Conservation (phyloP, 2,888 invertebrate genomes). For the Amaurobius ferox region DNA sequence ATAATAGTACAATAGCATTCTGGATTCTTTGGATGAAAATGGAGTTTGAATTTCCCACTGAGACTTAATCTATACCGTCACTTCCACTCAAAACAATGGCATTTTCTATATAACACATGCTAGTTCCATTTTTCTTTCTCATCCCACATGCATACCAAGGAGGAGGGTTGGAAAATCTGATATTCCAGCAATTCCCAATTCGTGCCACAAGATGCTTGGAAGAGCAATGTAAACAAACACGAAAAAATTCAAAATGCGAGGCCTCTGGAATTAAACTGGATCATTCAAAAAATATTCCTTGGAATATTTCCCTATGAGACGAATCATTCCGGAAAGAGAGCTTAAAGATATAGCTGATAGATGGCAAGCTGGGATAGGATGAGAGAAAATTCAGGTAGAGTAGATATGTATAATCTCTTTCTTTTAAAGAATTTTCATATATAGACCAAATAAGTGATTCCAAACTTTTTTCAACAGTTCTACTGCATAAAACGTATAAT, state of each 20-base stretch:
- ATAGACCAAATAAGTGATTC: too few species aligned
- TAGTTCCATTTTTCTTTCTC: conserved; percentile 42
- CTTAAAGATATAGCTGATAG: background rate
- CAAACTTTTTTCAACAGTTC: too few species aligned
- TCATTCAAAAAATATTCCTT: background rate
- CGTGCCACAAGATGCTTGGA: conserved; percentile 12
- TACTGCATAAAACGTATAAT: too few species aligned
- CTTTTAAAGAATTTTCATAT: too few species aligned
- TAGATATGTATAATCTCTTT: too few species aligned
- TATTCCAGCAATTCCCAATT: conserved; percentile 33
- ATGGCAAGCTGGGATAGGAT: background rate
- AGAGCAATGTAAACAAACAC: conserved; percentile 33
- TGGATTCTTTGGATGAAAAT: background rate
- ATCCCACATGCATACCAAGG: conserved; percentile 34
- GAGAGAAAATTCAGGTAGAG: background rate
- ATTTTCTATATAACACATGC: conserved; percentile 38
- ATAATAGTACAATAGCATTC: too few species aligned
- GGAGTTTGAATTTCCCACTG: background rate
- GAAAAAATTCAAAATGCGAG: conserved; percentile 29
- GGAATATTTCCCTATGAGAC: background rate
- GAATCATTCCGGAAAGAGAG: background rate
- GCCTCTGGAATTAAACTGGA: conserved; percentile 19
- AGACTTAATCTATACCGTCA: background rate
- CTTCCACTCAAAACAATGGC: conserved; percentile 49
- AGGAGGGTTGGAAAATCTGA: conserved; percentile 25